Evolutionary conservation across 2,888 invertebrate species (phyloP).

Genomic region (Drosophila niveifrons): DNA sequence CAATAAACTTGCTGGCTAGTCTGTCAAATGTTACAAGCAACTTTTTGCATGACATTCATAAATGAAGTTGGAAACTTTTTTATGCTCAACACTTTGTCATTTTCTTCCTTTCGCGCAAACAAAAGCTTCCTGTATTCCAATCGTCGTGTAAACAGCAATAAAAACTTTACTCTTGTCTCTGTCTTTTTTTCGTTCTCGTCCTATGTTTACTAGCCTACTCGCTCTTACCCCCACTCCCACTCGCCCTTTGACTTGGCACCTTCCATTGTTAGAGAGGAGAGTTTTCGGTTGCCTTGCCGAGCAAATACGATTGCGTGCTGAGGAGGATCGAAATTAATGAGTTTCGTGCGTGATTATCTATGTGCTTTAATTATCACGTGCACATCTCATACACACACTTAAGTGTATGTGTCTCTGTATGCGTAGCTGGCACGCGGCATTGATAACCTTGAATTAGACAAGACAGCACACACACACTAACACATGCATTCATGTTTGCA

Average conservation of each 20-base stretch:
- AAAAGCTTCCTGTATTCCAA: background rate
- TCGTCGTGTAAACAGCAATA: background rate
- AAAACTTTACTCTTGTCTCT: background rate
- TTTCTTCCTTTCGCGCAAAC: background rate
- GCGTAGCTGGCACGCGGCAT: slow-evolving; percentile 45
- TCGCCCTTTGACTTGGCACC: background rate
- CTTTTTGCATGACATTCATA: background rate
- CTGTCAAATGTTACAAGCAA: background rate
- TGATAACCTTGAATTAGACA: slow-evolving; percentile 65
- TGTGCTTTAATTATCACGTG: slow-evolving; percentile 34
- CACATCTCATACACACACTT: slow-evolving; percentile 31
- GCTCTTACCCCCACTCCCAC: background rate
- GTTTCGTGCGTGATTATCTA: slow-evolving; percentile 16
- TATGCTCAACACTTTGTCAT: background rate
- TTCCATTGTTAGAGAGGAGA: background rate
- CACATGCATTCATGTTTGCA: background rate
- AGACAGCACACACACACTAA: slow-evolving; percentile 20
- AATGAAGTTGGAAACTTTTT: background rate
- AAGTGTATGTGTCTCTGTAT: background rate
- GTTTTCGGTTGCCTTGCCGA: background rate
- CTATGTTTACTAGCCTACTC: background rate
- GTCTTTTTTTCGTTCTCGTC: too few species aligned
- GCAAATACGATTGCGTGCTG: slow-evolving; percentile 1
- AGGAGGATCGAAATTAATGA: slow-evolving; percentile 2
- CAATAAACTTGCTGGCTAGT: too few species aligned